Evolutionary conservation across 1,140 invertebrate genomes (phyloP).

Genomic region (Brachionus koreanus): DNA sequence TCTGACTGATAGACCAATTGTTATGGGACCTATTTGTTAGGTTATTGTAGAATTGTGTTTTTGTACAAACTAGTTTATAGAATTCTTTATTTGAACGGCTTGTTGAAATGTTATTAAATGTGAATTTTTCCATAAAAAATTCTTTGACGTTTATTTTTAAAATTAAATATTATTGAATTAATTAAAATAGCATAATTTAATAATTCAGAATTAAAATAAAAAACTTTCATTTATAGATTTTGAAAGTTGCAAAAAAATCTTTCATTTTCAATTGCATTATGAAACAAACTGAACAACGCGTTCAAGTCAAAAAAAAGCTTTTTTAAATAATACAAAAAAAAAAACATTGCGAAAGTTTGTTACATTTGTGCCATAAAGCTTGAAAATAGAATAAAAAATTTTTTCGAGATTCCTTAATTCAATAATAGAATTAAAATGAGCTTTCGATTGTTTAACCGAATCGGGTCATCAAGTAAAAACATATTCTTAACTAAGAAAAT

Average conservation of each 20-base stretch:
- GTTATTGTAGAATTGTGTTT: background rate
- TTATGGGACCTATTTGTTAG: background rate
- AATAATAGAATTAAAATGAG: background rate
- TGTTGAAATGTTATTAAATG: slow-evolving; percentile 24
- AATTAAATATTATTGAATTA: background rate
- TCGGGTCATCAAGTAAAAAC: background rate
- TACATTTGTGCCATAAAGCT: background rate
- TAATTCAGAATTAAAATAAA: too few species aligned
- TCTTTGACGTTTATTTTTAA: background rate
- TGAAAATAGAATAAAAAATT: background rate
- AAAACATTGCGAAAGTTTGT: slow-evolving; percentile 5
- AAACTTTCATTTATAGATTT: background rate
- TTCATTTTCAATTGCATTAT: background rate
- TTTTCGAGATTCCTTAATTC: background rate
- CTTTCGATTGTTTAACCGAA: background rate
- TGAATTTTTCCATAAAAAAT: background rate
- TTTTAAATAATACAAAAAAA: background rate
- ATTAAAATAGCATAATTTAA: background rate
- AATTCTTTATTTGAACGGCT: background rate
- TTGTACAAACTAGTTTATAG: background rate
- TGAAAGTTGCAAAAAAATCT: background rate
- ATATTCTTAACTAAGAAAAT: background rate
- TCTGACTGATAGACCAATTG: background rate
- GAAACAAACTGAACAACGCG: background rate
- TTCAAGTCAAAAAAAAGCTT: background rate